A percentile compares a stretch with the other conserved stretches of the same genome.
These are phyloP conservation scores for Eupeodes luniger DNA, from an alignment of 2,888 invertebrate genomes.

Conservation along the genomic window DNA sequence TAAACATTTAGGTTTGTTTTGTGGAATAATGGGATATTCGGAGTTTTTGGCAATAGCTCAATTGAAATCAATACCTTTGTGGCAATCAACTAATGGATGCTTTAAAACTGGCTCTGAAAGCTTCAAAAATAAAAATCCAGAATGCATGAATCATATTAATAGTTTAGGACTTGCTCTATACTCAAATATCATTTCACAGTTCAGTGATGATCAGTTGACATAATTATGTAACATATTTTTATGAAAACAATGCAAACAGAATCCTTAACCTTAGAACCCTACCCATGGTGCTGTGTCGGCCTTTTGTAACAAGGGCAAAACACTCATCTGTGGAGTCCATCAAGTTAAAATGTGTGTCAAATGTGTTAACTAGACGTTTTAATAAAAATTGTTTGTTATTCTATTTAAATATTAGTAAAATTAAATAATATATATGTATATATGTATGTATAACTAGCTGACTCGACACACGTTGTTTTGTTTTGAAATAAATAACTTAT, in stretches of 20 bases:
- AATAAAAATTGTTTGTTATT: no score
- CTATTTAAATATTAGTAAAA: no score
- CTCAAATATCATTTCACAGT: constrained; percentile 43
- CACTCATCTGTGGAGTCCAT: no score
- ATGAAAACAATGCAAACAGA: not conserved
- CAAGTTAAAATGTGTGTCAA: no score
- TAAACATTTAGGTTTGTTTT: constrained; percentile 44
- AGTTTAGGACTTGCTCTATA: constrained; percentile 60
- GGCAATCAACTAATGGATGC: constrained; percentile 50
- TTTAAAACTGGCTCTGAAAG: constrained; percentile 5
- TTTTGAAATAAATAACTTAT: no score
- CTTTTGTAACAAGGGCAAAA: no score
- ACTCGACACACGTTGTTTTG: no score
- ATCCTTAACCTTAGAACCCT: no score
- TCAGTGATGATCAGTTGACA: constrained; percentile 18
- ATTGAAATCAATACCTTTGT: constrained; percentile 42
- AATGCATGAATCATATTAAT: constrained; percentile 56
- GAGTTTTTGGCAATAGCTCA: constrained; percentile 42
- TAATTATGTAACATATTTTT: not conserved
- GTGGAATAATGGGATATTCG: constrained; percentile 59
- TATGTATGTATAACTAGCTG: no score
- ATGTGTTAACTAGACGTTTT: no score
- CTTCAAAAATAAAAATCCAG: not conserved
- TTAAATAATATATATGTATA: no score
- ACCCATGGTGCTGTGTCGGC: no score